phyloP scores from a whole-genome alignment of 2,113 vertebrate species.

The Smithornis capensis region DNA sequence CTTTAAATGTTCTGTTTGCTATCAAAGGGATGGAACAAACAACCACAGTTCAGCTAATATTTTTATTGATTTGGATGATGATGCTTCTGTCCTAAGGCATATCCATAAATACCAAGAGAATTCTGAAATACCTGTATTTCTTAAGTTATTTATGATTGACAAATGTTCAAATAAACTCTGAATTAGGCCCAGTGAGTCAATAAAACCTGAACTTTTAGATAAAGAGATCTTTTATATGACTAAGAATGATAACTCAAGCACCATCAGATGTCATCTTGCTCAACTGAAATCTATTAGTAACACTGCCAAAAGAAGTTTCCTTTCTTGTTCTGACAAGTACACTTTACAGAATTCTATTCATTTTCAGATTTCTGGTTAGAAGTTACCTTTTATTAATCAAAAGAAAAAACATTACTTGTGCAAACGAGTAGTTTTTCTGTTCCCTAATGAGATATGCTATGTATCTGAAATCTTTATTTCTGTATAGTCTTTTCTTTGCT shows the following conservation, averaged over 20 bases:
- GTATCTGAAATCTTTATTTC: not conserved
- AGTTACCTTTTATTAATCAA: not conserved
- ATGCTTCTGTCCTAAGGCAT: not conserved
- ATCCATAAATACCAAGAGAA: not conserved
- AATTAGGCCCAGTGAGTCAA: not conserved
- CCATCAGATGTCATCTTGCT: not conserved
- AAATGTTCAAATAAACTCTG: not conserved
- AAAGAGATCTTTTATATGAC: not conserved
- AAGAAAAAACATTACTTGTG: rapidly evolving
- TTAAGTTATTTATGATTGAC: not conserved
- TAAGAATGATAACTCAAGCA: not conserved
- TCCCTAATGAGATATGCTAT: not conserved
- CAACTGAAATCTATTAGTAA: not conserved
- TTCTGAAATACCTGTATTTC: not conserved
- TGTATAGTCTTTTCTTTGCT: not conserved
- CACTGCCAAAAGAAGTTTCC: not conserved
- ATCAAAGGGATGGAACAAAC: not conserved
- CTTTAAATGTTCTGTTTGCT: not conserved
- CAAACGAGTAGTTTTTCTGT: not conserved
- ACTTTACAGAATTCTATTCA: not conserved
- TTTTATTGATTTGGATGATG: not conserved
- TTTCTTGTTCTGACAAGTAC: not conserved
- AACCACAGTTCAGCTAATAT: not conserved
- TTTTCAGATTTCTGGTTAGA: not conserved
- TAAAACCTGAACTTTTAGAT: not conserved